These are phyloP conservation scores for Paraescarpia echinospica DNA, from an alignment of 1,140 invertebrate species.

Conservation along the genomic window DNA sequence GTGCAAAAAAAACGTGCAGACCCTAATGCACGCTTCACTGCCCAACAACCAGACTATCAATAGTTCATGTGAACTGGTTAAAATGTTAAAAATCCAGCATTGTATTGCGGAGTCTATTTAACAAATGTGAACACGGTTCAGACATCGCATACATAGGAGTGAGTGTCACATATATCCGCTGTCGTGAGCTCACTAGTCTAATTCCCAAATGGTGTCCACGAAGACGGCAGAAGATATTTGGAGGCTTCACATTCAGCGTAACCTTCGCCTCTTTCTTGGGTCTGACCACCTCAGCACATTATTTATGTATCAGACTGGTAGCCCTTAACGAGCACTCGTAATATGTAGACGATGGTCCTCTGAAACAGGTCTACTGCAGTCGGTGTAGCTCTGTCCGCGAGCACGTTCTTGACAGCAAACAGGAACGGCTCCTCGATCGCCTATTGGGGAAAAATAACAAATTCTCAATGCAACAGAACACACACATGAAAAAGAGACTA, in stretches of 20 bases:
- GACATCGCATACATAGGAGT: neutral
- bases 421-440: constrained; percentile 86
- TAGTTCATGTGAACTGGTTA: neutral
- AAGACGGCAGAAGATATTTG: neutral
- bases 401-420: constrained; percentile 78
- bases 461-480: neutral
- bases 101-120: neutral
- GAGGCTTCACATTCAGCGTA: neutral
- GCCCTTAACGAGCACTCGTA: neutral
- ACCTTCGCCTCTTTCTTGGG: neutral
- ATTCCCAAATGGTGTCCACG: neutral
- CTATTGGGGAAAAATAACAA: neutral
- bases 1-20: too few relatives aligned
- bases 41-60: too few relatives aligned
- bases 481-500: neutral
- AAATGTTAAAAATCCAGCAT: neutral
- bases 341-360: neutral
- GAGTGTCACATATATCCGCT: neutral
- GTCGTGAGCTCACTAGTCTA: neutral
- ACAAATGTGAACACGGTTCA: neutral
- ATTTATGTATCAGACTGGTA: neutral
- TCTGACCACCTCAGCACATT: neutral
- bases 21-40: too few relatives aligned
- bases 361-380: neutral
- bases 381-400: constrained; percentile 84